phyloP scores from a whole-genome alignment of 2,888 invertebrate species.

The Ornithoptera priamus region DNA sequence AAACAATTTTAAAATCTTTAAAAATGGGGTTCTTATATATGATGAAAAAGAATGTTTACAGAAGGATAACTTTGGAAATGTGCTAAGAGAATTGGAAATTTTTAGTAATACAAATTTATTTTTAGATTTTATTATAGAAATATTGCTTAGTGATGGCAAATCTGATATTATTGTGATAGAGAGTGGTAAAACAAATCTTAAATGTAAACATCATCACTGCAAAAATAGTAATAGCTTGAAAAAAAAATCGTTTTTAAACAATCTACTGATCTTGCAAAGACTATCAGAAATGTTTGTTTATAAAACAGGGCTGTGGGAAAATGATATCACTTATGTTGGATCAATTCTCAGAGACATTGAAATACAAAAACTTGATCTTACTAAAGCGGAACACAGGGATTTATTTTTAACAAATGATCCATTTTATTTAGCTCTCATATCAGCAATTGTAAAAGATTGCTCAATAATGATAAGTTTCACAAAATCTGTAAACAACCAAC shows the following conservation, averaged over 20 bases:
- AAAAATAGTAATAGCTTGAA: conserved; percentile 37
- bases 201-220: conserved; percentile 38
- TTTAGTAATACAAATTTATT: conserved; percentile 51
- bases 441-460: conserved; percentile 85
- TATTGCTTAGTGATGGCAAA: conserved; percentile 45
- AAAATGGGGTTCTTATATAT: conserved; percentile 56
- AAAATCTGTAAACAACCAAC: conserved; percentile 39
- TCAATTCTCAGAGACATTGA: conserved; percentile 46
- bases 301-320: conserved; percentile 32
- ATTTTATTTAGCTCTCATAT: conserved; percentile 68
- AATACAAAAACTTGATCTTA: conserved; percentile 44
- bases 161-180: conserved; percentile 30
- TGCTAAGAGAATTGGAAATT: conserved; percentile 41
- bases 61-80: conserved; percentile 38
- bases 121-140: conserved; percentile 55
- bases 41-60: conserved; percentile 55
- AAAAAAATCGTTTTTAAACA: conserved; percentile 45
- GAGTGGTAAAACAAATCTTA: conserved; percentile 15
- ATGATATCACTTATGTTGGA: conserved; percentile 50
- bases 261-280: conserved; percentile 57
- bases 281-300: conserved; percentile 43
- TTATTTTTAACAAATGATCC: conserved; percentile 44
- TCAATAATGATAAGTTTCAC: conserved; percentile 83
- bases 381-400: conserved; percentile 37
- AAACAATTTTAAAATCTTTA: conserved; percentile 83